Evolutionary conservation across 2,888 invertebrate species (phyloP), one percentile per base, ranked within the genome.

Genomic region (Machimus rusticus): DNA sequence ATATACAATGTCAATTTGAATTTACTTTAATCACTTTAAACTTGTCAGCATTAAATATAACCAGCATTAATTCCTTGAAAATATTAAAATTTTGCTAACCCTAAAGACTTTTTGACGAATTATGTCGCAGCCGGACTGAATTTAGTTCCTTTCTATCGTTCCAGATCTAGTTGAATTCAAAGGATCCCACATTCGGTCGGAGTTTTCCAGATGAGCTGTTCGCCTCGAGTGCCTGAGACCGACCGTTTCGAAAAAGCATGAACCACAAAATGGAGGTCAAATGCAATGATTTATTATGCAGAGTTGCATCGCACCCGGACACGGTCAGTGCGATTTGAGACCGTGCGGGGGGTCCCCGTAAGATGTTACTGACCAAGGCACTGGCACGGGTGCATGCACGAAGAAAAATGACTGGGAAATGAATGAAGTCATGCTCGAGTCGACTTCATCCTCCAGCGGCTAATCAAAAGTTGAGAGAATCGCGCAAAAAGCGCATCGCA

Each of bases 381-480:
- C 28, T 43, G 57, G 74, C 39, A 19, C 43, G 43, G 85, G 28
- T 85, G 74, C 46, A 85, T 31, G 74, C 85, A 74, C 37, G 85
- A 74, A 82, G 85, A 74, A 85, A 85, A 85, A 74, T 85, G 85
- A 85, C 51, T 43, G 82, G 46, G 34, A 74, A 85, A 43, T 85
- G 74, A 85, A 85, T 74, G 74, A 74, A 74, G 85, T 37, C 85
- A 85, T 85, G 85, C 34, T 74, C 85, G 12, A 23, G 74, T 74
- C 23, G 43, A 46, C 46, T 43, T 43, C 31, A 31, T 85, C 6
- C 46, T 74, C 74, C 31, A 74, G 74, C 43, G 43, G 85, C 74
- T 85, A 85, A 85, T 85, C 85, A 85, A 85, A 34, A 46, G 31
- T 74, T 85, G 66, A n/a, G 37, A 74, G 31, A 51, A 57, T 3